These are phyloP conservation scores for Atherinosoma microstoma DNA, from an alignment of 2,797 vertebrate genomes.

Conservation along the genomic window DNA sequence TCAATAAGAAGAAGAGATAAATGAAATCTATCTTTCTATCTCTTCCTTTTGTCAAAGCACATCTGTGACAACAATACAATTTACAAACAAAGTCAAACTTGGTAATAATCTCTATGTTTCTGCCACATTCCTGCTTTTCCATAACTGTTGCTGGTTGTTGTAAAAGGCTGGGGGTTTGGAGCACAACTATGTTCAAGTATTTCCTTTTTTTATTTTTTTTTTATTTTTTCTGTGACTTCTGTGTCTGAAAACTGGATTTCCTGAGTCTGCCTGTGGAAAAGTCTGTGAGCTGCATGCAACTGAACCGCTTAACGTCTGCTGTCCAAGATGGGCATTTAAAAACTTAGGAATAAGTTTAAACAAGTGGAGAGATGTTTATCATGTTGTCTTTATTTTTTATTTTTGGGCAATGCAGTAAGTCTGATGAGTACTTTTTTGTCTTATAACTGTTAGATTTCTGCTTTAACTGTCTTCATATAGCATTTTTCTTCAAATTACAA, in stretches of 20 bases:
- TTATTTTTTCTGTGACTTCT: slow-evolving; percentile 14
- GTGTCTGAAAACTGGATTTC: slow-evolving; percentile 36
- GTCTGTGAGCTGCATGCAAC: slow-evolving; percentile 57
- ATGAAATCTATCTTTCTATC: slow-evolving; percentile 1
- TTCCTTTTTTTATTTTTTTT: slow-evolving; percentile 1
- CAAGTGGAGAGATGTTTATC: neutral
- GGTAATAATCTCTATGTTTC: slow-evolving; percentile 1
- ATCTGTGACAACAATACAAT: slow-evolving; percentile 16
- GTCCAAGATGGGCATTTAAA: slow-evolving; percentile 20
- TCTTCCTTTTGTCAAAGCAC: slow-evolving; percentile 45
- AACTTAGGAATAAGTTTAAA: neutral
- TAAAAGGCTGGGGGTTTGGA: slow-evolving; percentile 16
- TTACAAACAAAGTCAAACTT: slow-evolving; percentile 2
- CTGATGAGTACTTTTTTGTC: slow-evolving; percentile 6
- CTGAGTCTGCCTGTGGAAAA: slow-evolving; percentile 37
- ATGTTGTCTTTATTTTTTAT: slow-evolving; percentile 17
- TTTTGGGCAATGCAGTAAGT: neutral
- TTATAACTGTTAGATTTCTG: slow-evolving; percentile 1
- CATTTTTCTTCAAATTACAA: slow-evolving; percentile 41
- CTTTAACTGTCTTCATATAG: slow-evolving; percentile 16
- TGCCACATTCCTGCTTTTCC: slow-evolving; percentile 11
- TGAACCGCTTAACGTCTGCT: slow-evolving; percentile 24
- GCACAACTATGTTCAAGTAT: slow-evolving; percentile 26
- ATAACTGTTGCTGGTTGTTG: slow-evolving; percentile 22
- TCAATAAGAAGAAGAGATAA: slow-evolving; percentile 30